These are phyloP conservation scores for Leiothrix lutea DNA, from an alignment of 2,113 vertebrate genomes.

Conservation along the genomic window DNA sequence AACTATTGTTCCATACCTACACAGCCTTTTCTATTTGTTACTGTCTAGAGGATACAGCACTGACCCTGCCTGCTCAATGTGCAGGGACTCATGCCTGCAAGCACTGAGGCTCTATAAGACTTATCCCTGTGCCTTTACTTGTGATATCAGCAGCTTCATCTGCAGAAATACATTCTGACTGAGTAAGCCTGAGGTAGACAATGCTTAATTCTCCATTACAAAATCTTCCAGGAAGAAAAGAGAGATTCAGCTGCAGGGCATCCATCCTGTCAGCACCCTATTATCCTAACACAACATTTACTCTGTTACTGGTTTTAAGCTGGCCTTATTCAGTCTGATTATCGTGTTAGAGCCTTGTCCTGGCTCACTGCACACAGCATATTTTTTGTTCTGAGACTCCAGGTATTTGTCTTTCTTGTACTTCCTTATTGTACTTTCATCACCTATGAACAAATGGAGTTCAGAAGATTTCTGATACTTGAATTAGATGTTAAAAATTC, in stretches of 20 bases:
- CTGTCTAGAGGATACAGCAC: conserved; percentile 24
- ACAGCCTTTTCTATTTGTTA: conserved; percentile 49
- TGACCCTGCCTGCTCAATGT: conserved; percentile 51
- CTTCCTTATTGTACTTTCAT: neutral
- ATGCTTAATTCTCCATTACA: conserved; percentile 77
- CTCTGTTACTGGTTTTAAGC: conserved; percentile 56
- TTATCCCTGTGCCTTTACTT: conserved; percentile 58
- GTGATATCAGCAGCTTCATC: conserved; percentile 75
- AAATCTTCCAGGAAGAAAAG: conserved; percentile 68
- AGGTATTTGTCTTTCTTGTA: neutral
- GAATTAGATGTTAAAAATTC: neutral
- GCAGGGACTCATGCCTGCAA: conserved; percentile 63
- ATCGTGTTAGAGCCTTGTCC: conserved; percentile 40
- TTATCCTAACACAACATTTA: conserved; percentile 72
- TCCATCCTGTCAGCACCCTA: conserved; percentile 63
- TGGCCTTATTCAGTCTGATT: conserved; percentile 66
- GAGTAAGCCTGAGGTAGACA: conserved; percentile 75
- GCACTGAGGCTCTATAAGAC: conserved; percentile 49
- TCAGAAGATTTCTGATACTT: neutral
- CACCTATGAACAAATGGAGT: neutral
- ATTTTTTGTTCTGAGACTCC: conserved; percentile 21
- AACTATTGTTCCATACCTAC: conserved; percentile 38
- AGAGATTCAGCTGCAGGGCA: conserved; percentile 72
- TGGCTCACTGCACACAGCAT: neutral
- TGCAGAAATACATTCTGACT: conserved; percentile 76